Percentiles rank a stretch among this genome's conserved stretches.
phyloP scores from a whole-genome alignment of 2,888 invertebrate genomes.

The Epistrophe eligans region DNA sequence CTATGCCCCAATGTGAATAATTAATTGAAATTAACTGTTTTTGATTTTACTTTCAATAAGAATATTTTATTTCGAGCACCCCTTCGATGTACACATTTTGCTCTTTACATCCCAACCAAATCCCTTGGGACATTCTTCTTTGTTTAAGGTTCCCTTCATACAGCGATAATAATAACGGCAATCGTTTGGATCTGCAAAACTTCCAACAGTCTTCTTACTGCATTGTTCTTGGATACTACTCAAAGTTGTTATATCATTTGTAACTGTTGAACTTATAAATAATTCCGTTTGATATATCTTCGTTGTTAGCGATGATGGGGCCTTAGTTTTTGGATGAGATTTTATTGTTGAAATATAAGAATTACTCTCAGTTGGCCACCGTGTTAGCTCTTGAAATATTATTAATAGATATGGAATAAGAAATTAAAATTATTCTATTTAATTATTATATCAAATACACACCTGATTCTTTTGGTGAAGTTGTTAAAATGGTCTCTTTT shows the following conservation, averaged over 20 bases:
- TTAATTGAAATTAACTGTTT: neutral
- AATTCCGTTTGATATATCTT: neutral
- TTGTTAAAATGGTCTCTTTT: neutral
- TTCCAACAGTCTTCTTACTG: slow-evolving; percentile 22
- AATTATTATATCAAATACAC: neutral
- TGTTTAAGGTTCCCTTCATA: slow-evolving; percentile 4
- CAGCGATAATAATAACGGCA: slow-evolving; percentile 60
- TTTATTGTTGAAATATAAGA: neutral
- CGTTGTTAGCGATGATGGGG: neutral
- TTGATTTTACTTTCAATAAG: neutral
- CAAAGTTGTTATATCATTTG: neutral
- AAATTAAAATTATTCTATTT: neutral
- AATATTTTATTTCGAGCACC: slow-evolving; percentile 26
- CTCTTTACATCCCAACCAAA: slow-evolving; percentile 43
- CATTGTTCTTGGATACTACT: slow-evolving; percentile 2
- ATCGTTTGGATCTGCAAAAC: slow-evolving; percentile 35
- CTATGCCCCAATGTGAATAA: too few relatives aligned
- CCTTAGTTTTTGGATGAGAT: neutral
- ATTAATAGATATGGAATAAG: neutral
- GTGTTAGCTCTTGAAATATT: neutral
- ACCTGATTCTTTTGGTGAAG: neutral
- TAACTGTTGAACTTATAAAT: neutral
- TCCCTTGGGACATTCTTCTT: slow-evolving; percentile 39
- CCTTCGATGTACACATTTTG: slow-evolving; percentile 30
- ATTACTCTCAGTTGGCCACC: neutral